A percentile compares a stretch with the other conserved stretches of the same genome.
Evolutionary conservation across 2,797 vertebrate genomes (phyloP).

Genomic region (Paedocypris micromegethes): DNA sequence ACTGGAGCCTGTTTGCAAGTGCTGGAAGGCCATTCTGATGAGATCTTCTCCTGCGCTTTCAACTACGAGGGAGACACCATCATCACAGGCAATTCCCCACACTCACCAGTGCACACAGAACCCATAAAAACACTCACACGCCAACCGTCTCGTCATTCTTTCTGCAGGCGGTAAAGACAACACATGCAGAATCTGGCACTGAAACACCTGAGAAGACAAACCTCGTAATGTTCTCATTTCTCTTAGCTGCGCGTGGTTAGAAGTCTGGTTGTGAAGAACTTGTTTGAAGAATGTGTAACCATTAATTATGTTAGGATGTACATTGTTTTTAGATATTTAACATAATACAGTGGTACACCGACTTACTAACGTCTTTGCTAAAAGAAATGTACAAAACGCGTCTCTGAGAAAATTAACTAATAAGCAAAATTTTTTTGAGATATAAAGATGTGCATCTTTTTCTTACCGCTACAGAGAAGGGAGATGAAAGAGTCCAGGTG

Average conservation of each 20-base stretch:
- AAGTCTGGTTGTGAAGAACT: no score
- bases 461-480: no score
- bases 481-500: no score
- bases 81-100: conserved; percentile 81
- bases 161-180: conserved; percentile 90
- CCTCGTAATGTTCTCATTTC: conserved; percentile 1
- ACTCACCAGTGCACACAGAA: conserved; percentile 17
- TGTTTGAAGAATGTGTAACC: no score
- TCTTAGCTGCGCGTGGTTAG: background rate
- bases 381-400: no score
- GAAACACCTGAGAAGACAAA: conserved; percentile 44
- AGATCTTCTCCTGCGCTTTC: conserved; percentile 91
- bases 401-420: no score
- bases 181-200: conserved; percentile 89
- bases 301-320: no score
- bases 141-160: conserved; percentile 38
- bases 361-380: no score
- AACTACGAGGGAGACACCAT: conserved; percentile 89
- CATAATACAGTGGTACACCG: no score
- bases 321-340: no score
- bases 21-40: conserved; percentile 83
- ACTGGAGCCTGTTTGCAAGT: conserved; percentile 83
- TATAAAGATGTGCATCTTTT: no score
- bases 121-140: conserved; percentile 3
- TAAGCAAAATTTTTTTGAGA: no score